These are phyloP conservation scores for Cheilosia scutellata DNA, from an alignment of 2,888 invertebrate genomes.

Conservation along the genomic window DNA sequence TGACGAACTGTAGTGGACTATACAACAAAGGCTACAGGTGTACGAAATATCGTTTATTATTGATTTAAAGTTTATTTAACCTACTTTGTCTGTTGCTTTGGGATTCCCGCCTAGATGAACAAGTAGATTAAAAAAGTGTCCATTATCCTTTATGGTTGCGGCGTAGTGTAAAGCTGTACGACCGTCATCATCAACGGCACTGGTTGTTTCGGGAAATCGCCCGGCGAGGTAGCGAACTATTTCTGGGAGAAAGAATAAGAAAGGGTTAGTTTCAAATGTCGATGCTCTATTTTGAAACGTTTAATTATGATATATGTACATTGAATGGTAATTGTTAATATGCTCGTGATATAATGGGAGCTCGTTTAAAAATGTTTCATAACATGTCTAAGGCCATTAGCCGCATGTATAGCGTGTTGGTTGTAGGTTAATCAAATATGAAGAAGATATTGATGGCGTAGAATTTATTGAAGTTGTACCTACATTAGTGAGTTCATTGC, in stretches of 20 bases:
- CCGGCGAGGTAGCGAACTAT: slow-evolving; percentile 87
- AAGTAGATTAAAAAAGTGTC: slow-evolving; percentile 93
- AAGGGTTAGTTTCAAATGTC: slow-evolving; percentile 4
- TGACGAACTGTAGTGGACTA: background rate
- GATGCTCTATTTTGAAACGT: slow-evolving; percentile 12
- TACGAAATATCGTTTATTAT: slow-evolving; percentile 36
- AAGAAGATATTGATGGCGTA: no score
- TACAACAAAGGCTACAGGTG: slow-evolving; percentile 33
- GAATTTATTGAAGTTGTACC: background rate
- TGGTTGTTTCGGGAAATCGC: slow-evolving; percentile 94
- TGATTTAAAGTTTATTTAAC: slow-evolving; percentile 78
- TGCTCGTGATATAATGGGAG: background rate
- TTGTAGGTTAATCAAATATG: no score
- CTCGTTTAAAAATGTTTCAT: background rate
- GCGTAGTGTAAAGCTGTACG: slow-evolving; percentile 96
- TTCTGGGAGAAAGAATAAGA: slow-evolving; percentile 77
- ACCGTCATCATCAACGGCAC: slow-evolving; percentile 91
- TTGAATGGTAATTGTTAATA: background rate
- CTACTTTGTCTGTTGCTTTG: slow-evolving; percentile 92
- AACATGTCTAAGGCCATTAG: no score
- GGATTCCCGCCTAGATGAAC: slow-evolving; percentile 94
- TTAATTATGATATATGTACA: slow-evolving; percentile 6
- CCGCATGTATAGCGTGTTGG: no score
- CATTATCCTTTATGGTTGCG: slow-evolving; percentile 92
- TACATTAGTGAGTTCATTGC: no score